These are phyloP conservation scores for Plodia interpunctella DNA, from an alignment of 1,140 invertebrate genomes.

Conservation along the genomic window DNA sequence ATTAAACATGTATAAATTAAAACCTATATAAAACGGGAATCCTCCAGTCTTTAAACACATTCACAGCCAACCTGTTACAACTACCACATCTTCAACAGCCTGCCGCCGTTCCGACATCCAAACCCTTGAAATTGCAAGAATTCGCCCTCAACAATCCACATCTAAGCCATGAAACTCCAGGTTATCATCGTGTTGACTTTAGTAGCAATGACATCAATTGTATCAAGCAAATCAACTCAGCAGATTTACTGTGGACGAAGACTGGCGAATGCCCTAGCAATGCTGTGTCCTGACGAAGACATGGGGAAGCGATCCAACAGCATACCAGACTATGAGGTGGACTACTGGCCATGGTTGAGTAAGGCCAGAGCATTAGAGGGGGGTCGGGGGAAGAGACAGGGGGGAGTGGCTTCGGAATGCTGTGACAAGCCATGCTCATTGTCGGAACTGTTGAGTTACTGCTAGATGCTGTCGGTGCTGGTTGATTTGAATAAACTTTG, in stretches of 20 bases:
- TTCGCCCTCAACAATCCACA: background rate
- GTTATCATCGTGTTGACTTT: slow-evolving; percentile 9
- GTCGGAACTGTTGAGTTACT: slow-evolving; percentile 32
- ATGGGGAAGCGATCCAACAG: slow-evolving; percentile 7
- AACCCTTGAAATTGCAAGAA: too few relatives aligned
- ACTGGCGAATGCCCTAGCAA: slow-evolving; percentile 5
- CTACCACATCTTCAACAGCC: background rate
- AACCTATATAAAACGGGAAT: background rate
- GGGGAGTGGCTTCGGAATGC: slow-evolving; percentile 27
- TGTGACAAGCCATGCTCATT: slow-evolving; percentile 33
- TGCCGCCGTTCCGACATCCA: too few relatives aligned
- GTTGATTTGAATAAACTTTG: background rate
- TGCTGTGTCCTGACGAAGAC: background rate
- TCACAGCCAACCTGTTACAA: background rate
- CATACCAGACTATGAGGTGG: slow-evolving; percentile 1
- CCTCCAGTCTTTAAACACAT: background rate
- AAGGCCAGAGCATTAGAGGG: background rate
- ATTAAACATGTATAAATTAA: background rate
- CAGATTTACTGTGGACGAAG: slow-evolving; percentile 15
- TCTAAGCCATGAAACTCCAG: slow-evolving; percentile 12
- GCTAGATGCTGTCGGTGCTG: slow-evolving; percentile 13
- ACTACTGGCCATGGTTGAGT: slow-evolving; percentile 7
- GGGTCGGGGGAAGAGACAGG: slow-evolving; percentile 2
- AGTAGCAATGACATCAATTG: background rate
- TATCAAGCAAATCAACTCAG: background rate